Conservation (phyloP, 2,888 invertebrate genomes). For the Mythimna ferrago region DNA sequence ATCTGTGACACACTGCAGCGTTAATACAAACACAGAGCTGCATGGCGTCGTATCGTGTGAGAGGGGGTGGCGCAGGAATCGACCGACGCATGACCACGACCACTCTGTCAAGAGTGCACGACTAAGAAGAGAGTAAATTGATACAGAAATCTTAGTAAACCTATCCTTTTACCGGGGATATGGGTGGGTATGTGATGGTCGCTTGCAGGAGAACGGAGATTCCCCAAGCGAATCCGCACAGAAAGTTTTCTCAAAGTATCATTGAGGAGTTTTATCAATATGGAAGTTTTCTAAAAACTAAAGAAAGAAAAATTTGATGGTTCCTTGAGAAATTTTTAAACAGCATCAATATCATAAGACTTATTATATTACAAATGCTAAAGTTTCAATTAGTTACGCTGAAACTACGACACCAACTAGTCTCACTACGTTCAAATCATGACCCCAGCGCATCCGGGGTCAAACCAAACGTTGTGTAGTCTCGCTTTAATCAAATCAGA, state of each 20-base stretch:
- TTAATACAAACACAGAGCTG: no score
- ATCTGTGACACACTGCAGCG: no score
- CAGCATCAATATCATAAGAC: background rate
- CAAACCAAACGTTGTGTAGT: background rate
- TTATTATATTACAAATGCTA: background rate
- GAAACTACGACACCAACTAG: background rate
- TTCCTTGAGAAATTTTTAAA: background rate
- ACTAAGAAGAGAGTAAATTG: no score
- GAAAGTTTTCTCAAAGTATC: no score
- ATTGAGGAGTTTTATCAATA: background rate
- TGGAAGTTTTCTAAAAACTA: background rate
- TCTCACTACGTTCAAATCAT: background rate
- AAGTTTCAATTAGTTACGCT: background rate
- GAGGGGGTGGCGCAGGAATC: no score
- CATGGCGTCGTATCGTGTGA: no score
- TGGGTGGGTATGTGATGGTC: background rate
- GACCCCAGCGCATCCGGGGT: background rate
- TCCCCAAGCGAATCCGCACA: background rate
- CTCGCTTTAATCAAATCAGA: constrained; percentile 22
- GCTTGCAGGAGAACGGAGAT: background rate
- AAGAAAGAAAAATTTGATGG: no score
- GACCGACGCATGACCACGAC: no score
- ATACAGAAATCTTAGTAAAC: no score
- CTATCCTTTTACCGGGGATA: no score
- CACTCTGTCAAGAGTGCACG: no score